Evolutionary conservation across 2,113 vertebrate genomes (phyloP).

Genomic region (Anthoscopus minutus): DNA sequence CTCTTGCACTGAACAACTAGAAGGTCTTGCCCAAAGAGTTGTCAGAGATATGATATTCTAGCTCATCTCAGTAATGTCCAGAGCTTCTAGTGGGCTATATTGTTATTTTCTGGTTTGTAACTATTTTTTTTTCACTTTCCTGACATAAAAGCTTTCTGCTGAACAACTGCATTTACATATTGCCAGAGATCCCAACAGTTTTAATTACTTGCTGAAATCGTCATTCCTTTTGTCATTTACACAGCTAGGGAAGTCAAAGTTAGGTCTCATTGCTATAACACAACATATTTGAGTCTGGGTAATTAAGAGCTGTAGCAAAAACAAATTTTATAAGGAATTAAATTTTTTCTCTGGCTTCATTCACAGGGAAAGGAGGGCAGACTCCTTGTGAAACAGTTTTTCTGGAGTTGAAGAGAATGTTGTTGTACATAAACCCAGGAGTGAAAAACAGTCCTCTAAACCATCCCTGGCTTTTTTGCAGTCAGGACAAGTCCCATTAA

Average conservation of each 20-base stretch:
- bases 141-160: neutral
- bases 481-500: neutral
- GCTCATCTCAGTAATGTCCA: neutral
- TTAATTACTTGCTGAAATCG: neutral
- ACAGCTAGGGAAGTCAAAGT: neutral
- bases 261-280: neutral
- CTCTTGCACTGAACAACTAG: neutral
- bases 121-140: neutral
- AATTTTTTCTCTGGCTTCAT: neutral
- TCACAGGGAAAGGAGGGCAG: neutral
- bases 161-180: neutral
- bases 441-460: neutral
- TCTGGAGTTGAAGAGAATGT: neutral
- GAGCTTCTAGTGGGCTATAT: neutral
- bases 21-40: neutral
- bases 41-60: neutral
- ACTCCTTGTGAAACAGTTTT: neutral
- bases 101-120: neutral
- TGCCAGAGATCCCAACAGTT: neutral
- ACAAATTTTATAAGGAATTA: neutral
- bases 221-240: neutral
- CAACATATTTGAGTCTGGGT: neutral
- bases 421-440: neutral
- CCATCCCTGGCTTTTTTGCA: neutral
- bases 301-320: neutral